Evolutionary conservation across 1,140 invertebrate species (phyloP).

Genomic region (Drosophila triauraria): DNA sequence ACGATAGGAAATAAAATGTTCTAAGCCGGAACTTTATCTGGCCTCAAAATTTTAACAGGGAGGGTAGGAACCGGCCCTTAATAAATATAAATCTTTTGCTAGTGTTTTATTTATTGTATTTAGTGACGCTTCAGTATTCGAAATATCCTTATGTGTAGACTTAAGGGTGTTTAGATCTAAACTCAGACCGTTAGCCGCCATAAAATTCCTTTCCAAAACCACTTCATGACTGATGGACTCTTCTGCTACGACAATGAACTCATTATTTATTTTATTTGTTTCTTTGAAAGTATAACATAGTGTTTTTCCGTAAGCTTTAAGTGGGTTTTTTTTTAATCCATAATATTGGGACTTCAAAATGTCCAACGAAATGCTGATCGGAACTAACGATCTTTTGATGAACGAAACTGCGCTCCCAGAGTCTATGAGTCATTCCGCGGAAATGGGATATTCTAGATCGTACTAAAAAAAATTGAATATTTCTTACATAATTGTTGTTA

Average conservation of each 20-base stretch:
- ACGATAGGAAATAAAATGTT: no score
- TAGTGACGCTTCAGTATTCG: no score
- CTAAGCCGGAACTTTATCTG: no score
- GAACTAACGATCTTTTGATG: no score
- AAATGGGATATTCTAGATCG: neutral
- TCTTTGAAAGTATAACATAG: neutral
- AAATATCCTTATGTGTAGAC: no score
- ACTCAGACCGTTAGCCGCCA: conserved; percentile 2
- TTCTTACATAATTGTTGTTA: no score
- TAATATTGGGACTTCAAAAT: neutral
- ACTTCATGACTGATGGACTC: conserved; percentile 24
- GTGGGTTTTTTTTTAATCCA: conserved; percentile 11
- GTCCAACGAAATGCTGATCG: neutral
- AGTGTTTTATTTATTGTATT: no score
- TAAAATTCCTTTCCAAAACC: conserved; percentile 14
- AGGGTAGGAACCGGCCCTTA: no score
- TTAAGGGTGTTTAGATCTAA: conserved; percentile 11
- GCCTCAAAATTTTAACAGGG: no score
- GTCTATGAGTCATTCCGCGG: conserved; percentile 27
- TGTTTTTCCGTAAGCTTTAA: neutral
- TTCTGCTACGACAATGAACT: conserved; percentile 6
- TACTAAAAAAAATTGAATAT: no score
- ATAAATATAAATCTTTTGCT: no score
- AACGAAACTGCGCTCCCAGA: neutral
- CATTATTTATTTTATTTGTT: neutral